These are phyloP conservation scores for Neoarius graeffei DNA, from an alignment of 2,113 vertebrate species.

Conservation along the genomic window DNA sequence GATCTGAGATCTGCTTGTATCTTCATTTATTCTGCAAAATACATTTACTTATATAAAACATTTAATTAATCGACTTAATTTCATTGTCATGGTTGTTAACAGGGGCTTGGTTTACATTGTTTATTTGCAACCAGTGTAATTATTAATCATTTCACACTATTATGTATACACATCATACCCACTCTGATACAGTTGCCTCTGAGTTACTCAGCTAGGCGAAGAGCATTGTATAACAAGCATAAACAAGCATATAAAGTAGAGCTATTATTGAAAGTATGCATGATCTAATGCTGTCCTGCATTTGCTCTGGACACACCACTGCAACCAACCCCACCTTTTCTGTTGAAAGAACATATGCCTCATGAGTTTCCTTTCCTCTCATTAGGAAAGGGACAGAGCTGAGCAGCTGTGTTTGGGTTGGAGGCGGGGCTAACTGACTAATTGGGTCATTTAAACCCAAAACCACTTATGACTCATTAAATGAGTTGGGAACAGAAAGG, in stretches of 20 bases:
- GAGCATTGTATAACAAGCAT: not conserved
- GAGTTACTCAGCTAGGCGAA: not conserved
- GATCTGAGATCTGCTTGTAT: not conserved
- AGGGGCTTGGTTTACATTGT: not conserved
- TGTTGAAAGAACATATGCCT: not conserved
- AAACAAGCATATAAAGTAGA: not conserved
- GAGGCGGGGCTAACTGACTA: conserved; percentile 14
- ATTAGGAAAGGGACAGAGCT: not conserved
- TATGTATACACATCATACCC: not conserved
- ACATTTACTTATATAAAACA: not conserved
- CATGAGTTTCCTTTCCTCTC: conserved; percentile 16
- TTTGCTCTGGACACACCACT: not conserved
- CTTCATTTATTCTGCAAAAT: not conserved
- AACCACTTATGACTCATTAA: conserved; percentile 24
- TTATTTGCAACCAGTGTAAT: not conserved
- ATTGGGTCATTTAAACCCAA: conserved; percentile 27
- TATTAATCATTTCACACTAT: no score
- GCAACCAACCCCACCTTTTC: not conserved
- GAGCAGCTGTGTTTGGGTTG: conserved; percentile 24
- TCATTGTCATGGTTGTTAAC: not conserved
- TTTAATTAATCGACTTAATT: not conserved
- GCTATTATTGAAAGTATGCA: not conserved
- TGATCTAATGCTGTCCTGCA: not conserved
- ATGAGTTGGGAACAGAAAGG: not conserved
- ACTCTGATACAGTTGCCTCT: not conserved